These are phyloP conservation scores for Sternotherus odoratus DNA, from an alignment of 2,797 vertebrate genomes.

Conservation along the genomic window DNA sequence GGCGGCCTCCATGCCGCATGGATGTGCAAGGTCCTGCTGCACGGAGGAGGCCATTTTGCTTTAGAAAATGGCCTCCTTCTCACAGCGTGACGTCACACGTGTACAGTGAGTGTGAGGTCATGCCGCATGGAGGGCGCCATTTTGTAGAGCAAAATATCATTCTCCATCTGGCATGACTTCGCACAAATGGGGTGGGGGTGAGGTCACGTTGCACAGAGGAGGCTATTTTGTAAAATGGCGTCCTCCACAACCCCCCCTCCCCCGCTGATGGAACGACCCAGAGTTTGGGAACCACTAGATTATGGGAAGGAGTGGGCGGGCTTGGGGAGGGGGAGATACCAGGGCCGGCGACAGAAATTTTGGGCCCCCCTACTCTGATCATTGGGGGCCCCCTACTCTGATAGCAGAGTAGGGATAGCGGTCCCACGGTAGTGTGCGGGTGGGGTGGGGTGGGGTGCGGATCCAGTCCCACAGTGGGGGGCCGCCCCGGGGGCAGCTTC, in stretches of 20 bases:
- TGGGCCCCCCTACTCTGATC: no score
- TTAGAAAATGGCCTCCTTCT: no score
- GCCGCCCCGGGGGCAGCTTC: no score
- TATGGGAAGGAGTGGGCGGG: neutral
- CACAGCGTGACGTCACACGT: no score
- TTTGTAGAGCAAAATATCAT: neutral
- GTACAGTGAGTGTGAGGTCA: no score
- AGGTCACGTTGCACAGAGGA: accelerated
- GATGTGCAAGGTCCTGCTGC: neutral
- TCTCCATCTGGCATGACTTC: neutral
- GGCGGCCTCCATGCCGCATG: neutral
- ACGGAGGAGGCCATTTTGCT: neutral
- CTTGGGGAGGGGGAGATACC: neutral
- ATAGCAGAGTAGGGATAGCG: no score
- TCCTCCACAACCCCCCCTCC: neutral
- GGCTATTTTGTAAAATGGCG: neutral
- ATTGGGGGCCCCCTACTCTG: no score
- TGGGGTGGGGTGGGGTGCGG: no score
- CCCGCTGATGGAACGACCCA: neutral
- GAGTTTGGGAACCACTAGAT: neutral
- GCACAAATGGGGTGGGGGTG: neutral
- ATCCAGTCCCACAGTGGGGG: no score
- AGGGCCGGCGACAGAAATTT: no score
- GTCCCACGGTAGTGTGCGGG: no score
- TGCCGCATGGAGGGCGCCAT: no score